Base-by-base conservation (phyloP, 2,888 invertebrate genomes). In the Xylota sylvarum region DNA sequence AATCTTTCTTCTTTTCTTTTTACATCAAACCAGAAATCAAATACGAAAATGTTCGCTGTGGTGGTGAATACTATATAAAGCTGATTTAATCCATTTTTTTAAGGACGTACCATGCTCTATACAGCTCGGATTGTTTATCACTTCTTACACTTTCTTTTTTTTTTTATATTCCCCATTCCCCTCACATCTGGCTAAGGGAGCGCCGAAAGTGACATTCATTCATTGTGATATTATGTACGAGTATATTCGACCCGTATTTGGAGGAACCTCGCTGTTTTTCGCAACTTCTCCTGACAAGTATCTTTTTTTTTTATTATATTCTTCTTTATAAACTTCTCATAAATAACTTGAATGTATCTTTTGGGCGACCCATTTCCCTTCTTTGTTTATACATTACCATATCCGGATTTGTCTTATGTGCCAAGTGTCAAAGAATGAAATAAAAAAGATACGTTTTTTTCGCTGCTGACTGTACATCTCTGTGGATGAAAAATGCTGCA, bases 401-500 rank as follows among this genome's bases (percentile, higher is more conserved):
- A 19, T 48, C 50, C 50, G 23, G 50, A 50, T 23, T 23, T 50
- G 23, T 50, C 50, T 17, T 5, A n/a, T 40, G n/a, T 40, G 5
- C 40, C n/a, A 12, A 40, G 40, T n/a, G 40, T 12, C n/a, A n/a
- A 5, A 14, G 14, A 43, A 43, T 14, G 14, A 17, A 48, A 48
- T 19, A 19, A 48, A 40, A 48, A 23, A 5, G n/a, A 46, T 7
- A 7, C 2, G 1, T 46, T 17, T 17, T 46, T 43, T 50, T 23
- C 50, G 12, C 4, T 23, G 19, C 23, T 23, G 23, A 50, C 50
- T 50, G 10, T 9, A 50, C 14, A 23, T 23, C 50, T 23, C 50
- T 4, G 50, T 48, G 23, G 48, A 12, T 30, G 7, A 5, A 4
- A 58, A 32, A 82, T 76, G 14, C 76, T 64, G 52, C 23, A 65